Conservation (phyloP, 2,797 vertebrate genomes). For the Clarias platycephalus region DNA sequence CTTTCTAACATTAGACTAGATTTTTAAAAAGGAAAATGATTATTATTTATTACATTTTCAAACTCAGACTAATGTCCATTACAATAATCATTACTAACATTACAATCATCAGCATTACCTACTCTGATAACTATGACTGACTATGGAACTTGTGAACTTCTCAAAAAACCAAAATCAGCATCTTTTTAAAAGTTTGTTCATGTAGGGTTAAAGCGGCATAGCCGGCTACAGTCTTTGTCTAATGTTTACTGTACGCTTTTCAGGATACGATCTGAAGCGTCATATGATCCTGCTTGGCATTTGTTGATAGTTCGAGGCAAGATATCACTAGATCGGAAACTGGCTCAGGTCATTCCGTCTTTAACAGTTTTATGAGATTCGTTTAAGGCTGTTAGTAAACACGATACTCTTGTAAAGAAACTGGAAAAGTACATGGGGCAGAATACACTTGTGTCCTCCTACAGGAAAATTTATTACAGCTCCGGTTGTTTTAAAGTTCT, state of each 20-base stretch:
- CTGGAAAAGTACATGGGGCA: not conserved
- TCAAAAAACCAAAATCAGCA: not conserved
- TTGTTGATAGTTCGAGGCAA: not conserved
- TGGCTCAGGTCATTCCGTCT: constrained; percentile 3
- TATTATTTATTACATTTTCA: not conserved
- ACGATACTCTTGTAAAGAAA: not conserved
- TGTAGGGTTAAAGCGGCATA: not conserved
- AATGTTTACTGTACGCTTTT: not conserved
- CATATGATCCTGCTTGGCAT: not conserved
- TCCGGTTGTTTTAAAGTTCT: not conserved
- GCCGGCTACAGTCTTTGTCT: not conserved
- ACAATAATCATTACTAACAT: not conserved
- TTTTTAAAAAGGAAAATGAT: not conserved
- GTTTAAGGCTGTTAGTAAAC: constrained; percentile 23
- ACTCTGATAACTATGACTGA: not conserved
- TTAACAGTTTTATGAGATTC: not conserved
- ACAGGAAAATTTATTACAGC: not conserved
- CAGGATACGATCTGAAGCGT: not conserved
- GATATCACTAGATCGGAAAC: not conserved
- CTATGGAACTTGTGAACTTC: not conserved
- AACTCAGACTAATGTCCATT: not conserved
- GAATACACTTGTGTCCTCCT: not conserved
- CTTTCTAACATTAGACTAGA: not conserved
- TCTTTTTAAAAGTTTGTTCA: not conserved
- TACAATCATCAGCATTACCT: not conserved